Base-by-base conservation (phyloP, 1,140 invertebrate species). In the Drosophila orena region DNA sequence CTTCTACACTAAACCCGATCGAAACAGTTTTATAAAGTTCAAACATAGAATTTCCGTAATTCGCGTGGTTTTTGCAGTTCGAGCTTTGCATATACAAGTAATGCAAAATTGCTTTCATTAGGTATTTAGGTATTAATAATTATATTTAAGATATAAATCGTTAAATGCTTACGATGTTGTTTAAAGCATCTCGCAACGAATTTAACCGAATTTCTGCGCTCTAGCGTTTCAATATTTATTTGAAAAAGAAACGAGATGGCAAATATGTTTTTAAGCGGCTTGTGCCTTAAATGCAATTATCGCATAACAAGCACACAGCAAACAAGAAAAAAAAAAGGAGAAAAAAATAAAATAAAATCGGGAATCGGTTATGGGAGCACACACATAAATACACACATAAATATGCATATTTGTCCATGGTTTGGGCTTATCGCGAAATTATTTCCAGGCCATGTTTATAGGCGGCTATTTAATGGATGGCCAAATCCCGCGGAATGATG, bases 271-370 rank as follows among this genome's bases (percentile, higher is more conserved):
- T 60, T 72, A 73, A 73, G 68, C 68, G 42, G 68, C 49, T 72
- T 73, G 68, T 54, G 68, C 69, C 68, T 73, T 61, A 60, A 73
- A 61, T 73, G 38, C 56, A 72, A 61, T 73, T 73, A 73, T 72
- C 70, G 50, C 68, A 42, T 47, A 47, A 56, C 59, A 50, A 35
- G 59, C 64, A 66, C 20, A 27, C 64, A 44, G 37, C 35, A 30
- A 43, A 43, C 34, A 66, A 49, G 42, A 40, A 37, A 58, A 46
- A 44, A 24, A 24, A 24, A 24, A 24, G n/a, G n/a, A n/a, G n/a
- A n/a, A 17, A 17, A 66, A 42, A 50, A 40, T 27, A 58, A 46
- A 44, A 24, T 5, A 24, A 24, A 24, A 24, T 24, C 4, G 24
- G 24, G 27, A 59, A 60, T 22, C 56, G 22, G 6, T 34, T 64